A percentile compares a stretch with the other conserved stretches of the same genome.
Conservation (phyloP, 2,888 invertebrate species). For the Habrosyne pyritoides region DNA sequence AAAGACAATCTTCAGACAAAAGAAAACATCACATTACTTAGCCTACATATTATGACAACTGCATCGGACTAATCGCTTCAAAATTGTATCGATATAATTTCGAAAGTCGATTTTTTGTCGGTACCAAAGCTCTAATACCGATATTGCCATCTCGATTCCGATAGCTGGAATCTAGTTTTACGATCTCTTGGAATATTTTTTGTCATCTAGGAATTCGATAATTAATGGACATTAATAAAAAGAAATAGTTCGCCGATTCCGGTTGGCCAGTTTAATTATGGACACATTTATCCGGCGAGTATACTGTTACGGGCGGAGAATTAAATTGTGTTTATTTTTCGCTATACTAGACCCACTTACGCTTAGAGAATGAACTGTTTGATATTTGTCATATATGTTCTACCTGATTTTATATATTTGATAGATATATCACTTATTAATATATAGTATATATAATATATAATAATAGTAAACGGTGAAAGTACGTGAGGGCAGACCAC, state of each 20-base stretch:
- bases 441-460: too few species aligned
- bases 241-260: background rate
- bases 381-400: too few species aligned
- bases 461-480: too few species aligned
- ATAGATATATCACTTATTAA: too few species aligned
- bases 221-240: slow-evolving; percentile 1
- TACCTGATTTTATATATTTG: too few species aligned
- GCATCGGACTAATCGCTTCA: background rate
- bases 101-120: background rate
- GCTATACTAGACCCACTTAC: too few species aligned
- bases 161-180: slow-evolving; percentile 1
- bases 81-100: background rate
- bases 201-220: slow-evolving; percentile 6
- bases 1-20: background rate
- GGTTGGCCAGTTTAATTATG: background rate
- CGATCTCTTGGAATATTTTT: slow-evolving; percentile 1
- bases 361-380: too few species aligned
- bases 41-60: background rate
- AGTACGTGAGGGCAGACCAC: too few species aligned
- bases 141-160: background rate
- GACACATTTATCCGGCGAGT: background rate
- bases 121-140: slow-evolving; percentile 2
- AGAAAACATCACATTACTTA: background rate
- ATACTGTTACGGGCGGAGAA: background rate
- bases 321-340: background rate